Conservation (phyloP, 2,113 vertebrate species). For the Esox niger region DNA sequence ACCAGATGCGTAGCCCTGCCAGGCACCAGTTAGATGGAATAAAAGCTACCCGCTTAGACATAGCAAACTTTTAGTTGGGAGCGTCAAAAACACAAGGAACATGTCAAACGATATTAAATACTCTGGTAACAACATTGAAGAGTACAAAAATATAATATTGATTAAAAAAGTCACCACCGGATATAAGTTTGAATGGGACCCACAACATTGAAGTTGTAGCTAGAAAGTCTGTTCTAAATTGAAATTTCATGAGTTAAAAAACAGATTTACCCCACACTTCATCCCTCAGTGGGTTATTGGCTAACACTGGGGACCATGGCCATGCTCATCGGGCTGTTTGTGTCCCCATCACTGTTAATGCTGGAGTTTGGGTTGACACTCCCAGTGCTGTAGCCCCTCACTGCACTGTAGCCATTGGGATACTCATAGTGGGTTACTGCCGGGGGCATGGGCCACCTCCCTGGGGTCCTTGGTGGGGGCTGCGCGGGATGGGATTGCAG, state of each 20-base stretch:
- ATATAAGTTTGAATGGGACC: not conserved
- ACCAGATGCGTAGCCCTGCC: conserved; percentile 12
- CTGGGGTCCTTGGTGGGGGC: conserved; percentile 23
- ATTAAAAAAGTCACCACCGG: conserved; percentile 22
- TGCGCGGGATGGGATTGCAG: conserved; percentile 15
- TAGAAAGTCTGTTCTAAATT: too few relatives aligned
- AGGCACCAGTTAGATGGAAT: conserved; percentile 20
- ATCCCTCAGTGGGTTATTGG: conserved; percentile 41
- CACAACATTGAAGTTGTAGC: too few relatives aligned
- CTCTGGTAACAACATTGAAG: conserved; percentile 43
- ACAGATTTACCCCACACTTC: not conserved
- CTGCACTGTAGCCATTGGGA: conserved; percentile 30
- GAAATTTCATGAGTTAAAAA: conserved; percentile 3
- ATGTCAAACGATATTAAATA: conserved; percentile 55
- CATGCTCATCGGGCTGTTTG: conserved; percentile 26
- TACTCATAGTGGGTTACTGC: conserved; percentile 50
- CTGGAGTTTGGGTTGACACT: not conserved
- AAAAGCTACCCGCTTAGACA: conserved; percentile 3
- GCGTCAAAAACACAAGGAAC: conserved; percentile 29
- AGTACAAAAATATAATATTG: conserved; percentile 24
- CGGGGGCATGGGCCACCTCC: conserved; percentile 51
- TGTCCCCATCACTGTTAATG: conserved; percentile 23
- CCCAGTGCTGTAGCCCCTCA: not conserved
- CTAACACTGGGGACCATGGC: conserved; percentile 8
- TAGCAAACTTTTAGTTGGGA: not conserved